These are phyloP conservation scores for Tokudaia tokunoshimensis DNA, from an alignment of 2,797 vertebrate species.

Conservation along the genomic window DNA sequence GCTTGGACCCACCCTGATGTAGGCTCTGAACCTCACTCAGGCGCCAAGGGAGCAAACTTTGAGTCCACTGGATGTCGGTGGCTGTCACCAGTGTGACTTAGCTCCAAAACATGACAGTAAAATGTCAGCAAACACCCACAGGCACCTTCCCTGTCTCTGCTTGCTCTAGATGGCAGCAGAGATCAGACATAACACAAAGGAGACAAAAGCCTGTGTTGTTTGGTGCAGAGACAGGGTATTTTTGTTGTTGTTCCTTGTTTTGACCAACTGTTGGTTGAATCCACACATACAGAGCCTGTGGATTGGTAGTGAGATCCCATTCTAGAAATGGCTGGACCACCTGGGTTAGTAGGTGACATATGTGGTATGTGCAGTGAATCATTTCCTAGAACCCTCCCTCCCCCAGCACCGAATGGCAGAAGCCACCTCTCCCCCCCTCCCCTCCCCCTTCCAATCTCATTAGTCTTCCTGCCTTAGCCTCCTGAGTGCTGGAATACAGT, in stretches of 20 bases:
- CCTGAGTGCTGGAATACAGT: background rate
- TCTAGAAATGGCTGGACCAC: background rate
- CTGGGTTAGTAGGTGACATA: background rate
- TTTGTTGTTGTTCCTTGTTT: background rate
- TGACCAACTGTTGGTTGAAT: background rate
- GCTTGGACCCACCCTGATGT: background rate
- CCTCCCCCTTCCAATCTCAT: no score
- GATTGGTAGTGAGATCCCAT: background rate
- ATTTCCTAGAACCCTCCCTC: background rate
- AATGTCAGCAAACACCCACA: background rate
- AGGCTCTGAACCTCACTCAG: background rate
- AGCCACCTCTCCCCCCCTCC: background rate
- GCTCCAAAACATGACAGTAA: background rate
- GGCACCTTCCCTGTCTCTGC: background rate
- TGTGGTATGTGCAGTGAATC: no score
- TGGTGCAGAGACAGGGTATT: background rate
- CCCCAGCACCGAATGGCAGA: background rate
- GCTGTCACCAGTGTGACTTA: background rate
- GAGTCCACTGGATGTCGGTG: background rate
- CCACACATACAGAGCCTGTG: background rate
- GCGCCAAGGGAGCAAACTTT: background rate
- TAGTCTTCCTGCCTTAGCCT: background rate
- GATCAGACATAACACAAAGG: background rate
- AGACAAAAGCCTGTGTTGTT: background rate
- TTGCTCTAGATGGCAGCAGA: background rate